Evolutionary conservation across 2,113 vertebrate species (phyloP), one percentile per base, ranked within the genome.

Genomic region (Crotalus helleri): DNA sequence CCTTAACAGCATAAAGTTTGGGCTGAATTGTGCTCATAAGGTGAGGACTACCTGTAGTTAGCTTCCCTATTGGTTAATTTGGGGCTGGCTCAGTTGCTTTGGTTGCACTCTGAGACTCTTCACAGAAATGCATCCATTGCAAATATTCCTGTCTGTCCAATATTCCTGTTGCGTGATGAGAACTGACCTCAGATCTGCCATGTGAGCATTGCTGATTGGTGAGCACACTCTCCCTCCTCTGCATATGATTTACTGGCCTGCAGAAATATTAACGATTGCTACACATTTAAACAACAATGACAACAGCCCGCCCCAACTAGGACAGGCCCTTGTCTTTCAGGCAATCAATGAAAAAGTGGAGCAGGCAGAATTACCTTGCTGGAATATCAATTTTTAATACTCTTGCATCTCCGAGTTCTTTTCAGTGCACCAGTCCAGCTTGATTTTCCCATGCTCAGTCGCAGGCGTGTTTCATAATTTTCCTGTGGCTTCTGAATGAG

Each of bases 371-470:
- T 97, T 96, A 98, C 97, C 97, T 98, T 97, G 98, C 91, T 4
- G 51, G 95, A 97, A 95, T 95, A 97, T 97, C 93, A 97, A 98
- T 98, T 97, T 98, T 98, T 98, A 98, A 98, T 98, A 85, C 95
- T 93, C 53, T 93, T 90, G 94, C 96, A 96, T 97, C 94, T 96
- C 94, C 95, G 94, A 96, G 91, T 91, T 94, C 90, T 93, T 96
- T 92, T 95, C 90, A 93, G 95, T 93, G 94, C 94, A 3, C 94
- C 3, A 53, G 88, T 8, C 11, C 15, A 8, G 15, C 69, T 39
- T 81, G 69, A 39, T 39, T 39, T 51, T 81, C 39, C 24, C 1
- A 21, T 8, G 51, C 0, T 8, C 90, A 53, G 17, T 57, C n/a
- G 54, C 90, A 81, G 88, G 59, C 11, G 46, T 74, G 54, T 85